These are phyloP conservation scores for Turdus rufiventris DNA, from an alignment of 2,113 vertebrate genomes.

Conservation along the genomic window DNA sequence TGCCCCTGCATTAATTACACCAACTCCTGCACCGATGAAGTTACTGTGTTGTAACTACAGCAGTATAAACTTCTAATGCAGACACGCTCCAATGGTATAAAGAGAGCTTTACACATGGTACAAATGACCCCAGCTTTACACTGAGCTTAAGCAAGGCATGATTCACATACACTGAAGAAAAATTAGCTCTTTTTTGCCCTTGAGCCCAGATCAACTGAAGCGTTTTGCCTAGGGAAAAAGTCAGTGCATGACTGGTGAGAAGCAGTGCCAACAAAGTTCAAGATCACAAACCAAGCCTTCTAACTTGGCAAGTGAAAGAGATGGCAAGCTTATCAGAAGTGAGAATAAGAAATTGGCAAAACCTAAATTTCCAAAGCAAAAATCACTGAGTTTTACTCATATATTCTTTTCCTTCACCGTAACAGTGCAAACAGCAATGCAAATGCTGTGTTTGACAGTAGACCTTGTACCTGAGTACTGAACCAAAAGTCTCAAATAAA, in stretches of 20 bases:
- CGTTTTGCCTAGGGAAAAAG: not conserved
- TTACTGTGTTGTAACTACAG: not conserved
- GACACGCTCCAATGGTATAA: not conserved
- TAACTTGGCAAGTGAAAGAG: not conserved
- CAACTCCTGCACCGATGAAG: not conserved
- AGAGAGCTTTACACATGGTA: not conserved
- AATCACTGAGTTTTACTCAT: not conserved
- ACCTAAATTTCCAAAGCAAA: not conserved
- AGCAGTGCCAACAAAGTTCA: not conserved
- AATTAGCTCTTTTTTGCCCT: not conserved
- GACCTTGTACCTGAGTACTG: not conserved
- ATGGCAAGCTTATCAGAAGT: not conserved
- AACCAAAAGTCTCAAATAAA: not conserved
- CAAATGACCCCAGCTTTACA: not conserved
- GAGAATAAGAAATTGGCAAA: not conserved
- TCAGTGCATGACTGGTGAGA: not conserved
- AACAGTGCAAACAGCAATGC: not conserved
- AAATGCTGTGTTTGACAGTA: not conserved
- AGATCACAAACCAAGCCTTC: not conserved
- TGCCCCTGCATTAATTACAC: not conserved
- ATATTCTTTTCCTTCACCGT: not conserved
- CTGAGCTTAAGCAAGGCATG: not conserved
- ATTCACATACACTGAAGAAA: not conserved
- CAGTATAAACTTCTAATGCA: conserved; percentile 14
- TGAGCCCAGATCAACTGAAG: not conserved